Conservation (phyloP, 2,113 vertebrate genomes). For the Gambusia holbrooki region DNA sequence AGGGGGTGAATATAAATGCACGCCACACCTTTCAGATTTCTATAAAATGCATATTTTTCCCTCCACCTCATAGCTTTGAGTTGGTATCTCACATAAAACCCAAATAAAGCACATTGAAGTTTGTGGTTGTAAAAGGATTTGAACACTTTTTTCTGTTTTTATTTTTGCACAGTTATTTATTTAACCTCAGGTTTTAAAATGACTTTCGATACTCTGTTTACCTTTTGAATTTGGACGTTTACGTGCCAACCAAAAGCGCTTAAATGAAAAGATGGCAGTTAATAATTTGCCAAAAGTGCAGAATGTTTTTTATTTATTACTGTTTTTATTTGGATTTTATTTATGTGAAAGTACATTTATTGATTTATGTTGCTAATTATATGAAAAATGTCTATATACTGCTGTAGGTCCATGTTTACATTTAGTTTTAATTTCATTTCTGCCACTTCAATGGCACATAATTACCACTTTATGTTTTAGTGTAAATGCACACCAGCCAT, state of each 20-base stretch:
- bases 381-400: background rate
- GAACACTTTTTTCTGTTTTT: background rate
- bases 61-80: background rate
- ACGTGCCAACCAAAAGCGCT: conserved; percentile 7
- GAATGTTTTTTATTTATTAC: background rate
- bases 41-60: background rate
- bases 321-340: background rate
- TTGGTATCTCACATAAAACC: background rate
- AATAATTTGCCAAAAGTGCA: background rate
- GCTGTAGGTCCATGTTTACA: conserved; percentile 13
- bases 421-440: background rate
- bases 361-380: background rate
- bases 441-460: background rate
- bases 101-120: background rate
- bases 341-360: background rate
- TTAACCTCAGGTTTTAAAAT: background rate
- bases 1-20: background rate
- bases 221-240: background rate
- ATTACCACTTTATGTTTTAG: conserved; percentile 22
- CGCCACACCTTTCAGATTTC: background rate
- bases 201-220: background rate
- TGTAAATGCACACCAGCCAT: conserved; percentile 10
- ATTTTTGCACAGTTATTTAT: background rate
- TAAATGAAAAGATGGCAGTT: background rate
- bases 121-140: background rate